Evolutionary conservation across 2,888 invertebrate species (phyloP).

Genomic region (Priocnemis perturbator): DNA sequence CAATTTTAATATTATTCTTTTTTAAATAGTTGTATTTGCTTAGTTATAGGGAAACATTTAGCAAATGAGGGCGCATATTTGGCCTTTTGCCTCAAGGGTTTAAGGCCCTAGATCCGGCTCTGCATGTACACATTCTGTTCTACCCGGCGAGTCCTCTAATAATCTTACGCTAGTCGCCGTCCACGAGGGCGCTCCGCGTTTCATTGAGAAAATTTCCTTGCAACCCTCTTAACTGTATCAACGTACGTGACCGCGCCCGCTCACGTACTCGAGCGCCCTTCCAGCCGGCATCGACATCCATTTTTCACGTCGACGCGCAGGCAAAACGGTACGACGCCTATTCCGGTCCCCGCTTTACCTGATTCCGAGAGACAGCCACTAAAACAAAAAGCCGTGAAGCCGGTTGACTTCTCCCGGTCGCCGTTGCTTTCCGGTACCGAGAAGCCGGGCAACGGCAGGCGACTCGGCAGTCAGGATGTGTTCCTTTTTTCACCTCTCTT

Average conservation of each 20-base stretch:
- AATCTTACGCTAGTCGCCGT: too few species aligned
- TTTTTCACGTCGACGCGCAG: conserved; percentile 41
- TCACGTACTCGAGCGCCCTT: neutral
- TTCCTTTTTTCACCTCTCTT: conserved; percentile 20
- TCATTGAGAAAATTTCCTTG: neutral
- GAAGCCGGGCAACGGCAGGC: conserved; percentile 44
- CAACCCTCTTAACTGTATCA: conserved; percentile 43
- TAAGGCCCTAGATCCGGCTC: too few species aligned
- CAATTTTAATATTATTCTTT: too few species aligned
- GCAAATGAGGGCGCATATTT: too few species aligned
- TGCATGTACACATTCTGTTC: too few species aligned
- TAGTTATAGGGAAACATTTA: too few species aligned
- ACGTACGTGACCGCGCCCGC: conserved; percentile 23
- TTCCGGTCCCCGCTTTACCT: conserved; percentile 45
- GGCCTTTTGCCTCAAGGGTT: too few species aligned
- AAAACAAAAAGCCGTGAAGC: conserved; percentile 9
- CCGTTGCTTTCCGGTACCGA: conserved; percentile 54
- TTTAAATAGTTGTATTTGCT: too few species aligned
- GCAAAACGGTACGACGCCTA: conserved; percentile 7
- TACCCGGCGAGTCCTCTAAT: too few species aligned
- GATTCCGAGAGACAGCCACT: conserved; percentile 37
- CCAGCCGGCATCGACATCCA: conserved; percentile 22
- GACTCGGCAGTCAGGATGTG: conserved; percentile 33
- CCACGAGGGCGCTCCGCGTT: too few species aligned
- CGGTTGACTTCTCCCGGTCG: conserved; percentile 39